Evolutionary conservation across 2,113 vertebrate species (phyloP).

Genomic region (crab-eating macaque (Macaca fascicularis)): T2T-MFA8v1.1 NC_088378.1:45180001-45180500

Average conservation of each 20-base stretch:
- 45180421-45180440: background rate
- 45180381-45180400: background rate
- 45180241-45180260: background rate
- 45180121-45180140: background rate
- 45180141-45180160: background rate
- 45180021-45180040: background rate
- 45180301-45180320: background rate
- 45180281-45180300: background rate
- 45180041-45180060: background rate
- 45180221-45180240: background rate
- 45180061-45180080: background rate
- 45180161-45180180: background rate
- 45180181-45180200: background rate
- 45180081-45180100: background rate
- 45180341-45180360: background rate
- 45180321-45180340: background rate
- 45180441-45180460: background rate
- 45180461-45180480: background rate
- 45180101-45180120: background rate
- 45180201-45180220: background rate
- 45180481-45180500: background rate
- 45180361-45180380: background rate
- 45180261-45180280: background rate
- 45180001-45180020: background rate
- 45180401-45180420: background rate